Percentiles rank a stretch among this genome's conserved stretches.
Conservation (phyloP, 1,140 invertebrate genomes). For the Euwallacea fornicatus region DNA sequence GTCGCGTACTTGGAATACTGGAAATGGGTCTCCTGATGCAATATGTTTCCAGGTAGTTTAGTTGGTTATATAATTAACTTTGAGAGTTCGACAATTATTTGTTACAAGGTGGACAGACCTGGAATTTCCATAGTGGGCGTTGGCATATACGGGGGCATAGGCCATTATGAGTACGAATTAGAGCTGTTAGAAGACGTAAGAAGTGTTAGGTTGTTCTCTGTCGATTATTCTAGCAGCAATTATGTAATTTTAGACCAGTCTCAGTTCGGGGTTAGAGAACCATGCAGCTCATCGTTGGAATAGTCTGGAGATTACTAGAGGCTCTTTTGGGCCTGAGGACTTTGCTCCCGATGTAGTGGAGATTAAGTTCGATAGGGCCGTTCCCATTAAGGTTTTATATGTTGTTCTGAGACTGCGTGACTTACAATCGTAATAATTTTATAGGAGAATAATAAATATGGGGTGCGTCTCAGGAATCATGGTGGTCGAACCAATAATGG, state of each 20-base stretch:
- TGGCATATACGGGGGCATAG: constrained; percentile 85
- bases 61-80: not conserved
- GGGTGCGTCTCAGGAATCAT: constrained; percentile 83
- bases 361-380: constrained; percentile 87
- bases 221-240: too few species aligned
- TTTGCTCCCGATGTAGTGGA: constrained; percentile 78
- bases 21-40: constrained; percentile 94
- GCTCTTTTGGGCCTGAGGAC: constrained; percentile 76
- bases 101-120: constrained; percentile 73
- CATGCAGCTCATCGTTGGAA: constrained; percentile 71
- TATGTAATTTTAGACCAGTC: constrained; percentile 43
- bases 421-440: not conserved
- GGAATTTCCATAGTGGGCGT: constrained; percentile 89
- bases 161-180: constrained; percentile 87
- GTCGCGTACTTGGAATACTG: constrained; percentile 93
- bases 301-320: constrained; percentile 71
- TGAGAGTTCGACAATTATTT: not conserved
- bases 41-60: constrained; percentile 72
- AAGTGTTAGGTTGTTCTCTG: not conserved
- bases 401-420: not conserved
- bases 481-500: constrained; percentile 92
- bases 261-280: constrained; percentile 49
- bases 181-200: constrained; percentile 82
- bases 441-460: constrained; percentile 86
- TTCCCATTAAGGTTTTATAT: constrained; percentile 74